Conservation (phyloP, 2,888 invertebrate species). For the Escarpia spicata region DNA sequence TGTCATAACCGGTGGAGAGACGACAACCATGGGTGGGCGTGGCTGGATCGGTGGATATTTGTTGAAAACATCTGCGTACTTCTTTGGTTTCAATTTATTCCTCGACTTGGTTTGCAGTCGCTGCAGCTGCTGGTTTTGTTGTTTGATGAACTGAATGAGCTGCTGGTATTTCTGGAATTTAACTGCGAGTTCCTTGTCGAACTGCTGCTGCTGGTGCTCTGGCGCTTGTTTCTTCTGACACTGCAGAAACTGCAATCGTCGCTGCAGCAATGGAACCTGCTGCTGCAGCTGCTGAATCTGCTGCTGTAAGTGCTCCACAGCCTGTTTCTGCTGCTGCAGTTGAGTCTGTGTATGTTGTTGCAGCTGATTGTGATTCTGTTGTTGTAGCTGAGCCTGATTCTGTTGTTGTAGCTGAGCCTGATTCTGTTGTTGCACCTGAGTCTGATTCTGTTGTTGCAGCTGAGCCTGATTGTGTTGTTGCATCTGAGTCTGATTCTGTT, state of each 20-base stretch:
- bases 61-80: background rate
- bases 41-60: background rate
- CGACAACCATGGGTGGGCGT: background rate
- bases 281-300: background rate
- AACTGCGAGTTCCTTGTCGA: too few relatives aligned
- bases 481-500: background rate
- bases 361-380: background rate
- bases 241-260: background rate
- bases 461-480: background rate
- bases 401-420: background rate
- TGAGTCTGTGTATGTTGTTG: background rate
- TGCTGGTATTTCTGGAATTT: background rate
- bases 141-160: background rate
- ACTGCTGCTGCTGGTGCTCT: background rate
- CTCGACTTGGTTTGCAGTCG: background rate
- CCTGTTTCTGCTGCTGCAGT: background rate
- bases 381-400: background rate
- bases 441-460: background rate
- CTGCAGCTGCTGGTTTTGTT: background rate
- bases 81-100: background rate
- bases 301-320: background rate
- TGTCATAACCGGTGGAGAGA: background rate
- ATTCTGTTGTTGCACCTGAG: background rate
- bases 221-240: background rate
- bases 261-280: background rate